Conservation (phyloP, 2,888 invertebrate genomes). For the Agrotis segetum region DNA sequence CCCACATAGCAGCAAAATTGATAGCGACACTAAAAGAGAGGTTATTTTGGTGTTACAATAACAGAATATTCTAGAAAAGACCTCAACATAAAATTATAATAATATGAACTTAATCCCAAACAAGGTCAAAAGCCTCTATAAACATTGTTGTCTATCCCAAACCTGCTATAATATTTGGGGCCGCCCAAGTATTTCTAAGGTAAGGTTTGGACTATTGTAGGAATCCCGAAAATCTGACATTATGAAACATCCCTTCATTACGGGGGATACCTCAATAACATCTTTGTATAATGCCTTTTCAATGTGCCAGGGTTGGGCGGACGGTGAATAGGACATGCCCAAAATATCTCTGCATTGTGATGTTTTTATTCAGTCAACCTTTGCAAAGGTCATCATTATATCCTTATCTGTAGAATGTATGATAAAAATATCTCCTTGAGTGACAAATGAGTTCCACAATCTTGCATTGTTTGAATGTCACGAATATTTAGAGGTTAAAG, state of each 20-base stretch:
- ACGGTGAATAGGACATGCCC: conserved; percentile 1
- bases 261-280: conserved; percentile 70
- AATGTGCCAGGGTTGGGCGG: conserved; percentile 58
- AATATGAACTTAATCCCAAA: neutral
- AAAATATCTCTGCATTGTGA: neutral
- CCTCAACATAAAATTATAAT: neutral
- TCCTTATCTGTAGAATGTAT: neutral
- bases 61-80: neutral
- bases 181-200: conserved; percentile 37
- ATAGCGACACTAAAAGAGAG: neutral
- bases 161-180: conserved; percentile 17
- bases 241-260: conserved; percentile 69
- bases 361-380: conserved; percentile 11
- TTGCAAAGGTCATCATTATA: conserved; percentile 13
- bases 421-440: too few species aligned
- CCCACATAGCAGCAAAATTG: neutral
- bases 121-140: neutral
- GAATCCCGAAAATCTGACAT: conserved; percentile 70
- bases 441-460: too few species aligned
- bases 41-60: neutral
- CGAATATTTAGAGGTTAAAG: too few species aligned
- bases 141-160: conserved; percentile 25
- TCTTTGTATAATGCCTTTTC: conserved; percentile 70
- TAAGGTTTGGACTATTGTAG: conserved; percentile 39
- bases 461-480: too few species aligned